These are phyloP conservation scores for Hybos culiciformis DNA, from an alignment of 2,888 invertebrate genomes.

Conservation along the genomic window DNA sequence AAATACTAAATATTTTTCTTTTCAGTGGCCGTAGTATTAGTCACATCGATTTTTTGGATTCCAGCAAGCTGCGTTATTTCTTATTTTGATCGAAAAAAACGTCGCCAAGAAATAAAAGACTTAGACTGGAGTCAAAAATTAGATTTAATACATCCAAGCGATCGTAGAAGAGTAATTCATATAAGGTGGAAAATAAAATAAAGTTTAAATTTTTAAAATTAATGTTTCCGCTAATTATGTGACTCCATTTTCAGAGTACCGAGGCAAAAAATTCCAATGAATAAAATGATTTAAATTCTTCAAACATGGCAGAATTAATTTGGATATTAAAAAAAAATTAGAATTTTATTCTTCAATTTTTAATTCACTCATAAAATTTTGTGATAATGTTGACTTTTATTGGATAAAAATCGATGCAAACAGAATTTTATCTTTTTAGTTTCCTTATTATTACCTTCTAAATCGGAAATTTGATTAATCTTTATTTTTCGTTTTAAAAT, in stretches of 20 bases:
- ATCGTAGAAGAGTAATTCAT: slow-evolving; percentile 54
- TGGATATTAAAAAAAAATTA: too few species aligned
- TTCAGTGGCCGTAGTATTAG: slow-evolving; percentile 58
- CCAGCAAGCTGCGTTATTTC: slow-evolving; percentile 81
- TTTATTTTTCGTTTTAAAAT: too few species aligned
- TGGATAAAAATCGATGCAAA: too few species aligned
- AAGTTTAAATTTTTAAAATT: not conserved
- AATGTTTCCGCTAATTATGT: not conserved
- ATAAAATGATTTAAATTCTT: slow-evolving; percentile 2
- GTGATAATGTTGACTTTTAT: too few species aligned
- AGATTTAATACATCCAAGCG: slow-evolving; percentile 61
- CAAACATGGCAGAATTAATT: too few species aligned
- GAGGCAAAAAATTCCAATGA: slow-evolving; percentile 27
- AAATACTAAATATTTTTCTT: slow-evolving; percentile 5
- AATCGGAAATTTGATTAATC: too few species aligned
- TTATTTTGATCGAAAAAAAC: slow-evolving; percentile 66
- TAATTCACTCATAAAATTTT: too few species aligned
- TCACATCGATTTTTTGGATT: slow-evolving; percentile 89
- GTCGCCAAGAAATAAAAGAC: slow-evolving; percentile 55
- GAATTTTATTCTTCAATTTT: too few species aligned
- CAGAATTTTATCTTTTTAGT: too few species aligned
- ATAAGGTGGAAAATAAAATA: slow-evolving; percentile 37
- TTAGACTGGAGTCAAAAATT: slow-evolving; percentile 55
- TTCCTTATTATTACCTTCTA: too few species aligned
- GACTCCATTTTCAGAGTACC: slow-evolving; percentile 27